Percentiles rank a stretch among this genome's conserved stretches.
Conservation (phyloP, 2,113 vertebrate species). For the Pimephales promelas region DNA sequence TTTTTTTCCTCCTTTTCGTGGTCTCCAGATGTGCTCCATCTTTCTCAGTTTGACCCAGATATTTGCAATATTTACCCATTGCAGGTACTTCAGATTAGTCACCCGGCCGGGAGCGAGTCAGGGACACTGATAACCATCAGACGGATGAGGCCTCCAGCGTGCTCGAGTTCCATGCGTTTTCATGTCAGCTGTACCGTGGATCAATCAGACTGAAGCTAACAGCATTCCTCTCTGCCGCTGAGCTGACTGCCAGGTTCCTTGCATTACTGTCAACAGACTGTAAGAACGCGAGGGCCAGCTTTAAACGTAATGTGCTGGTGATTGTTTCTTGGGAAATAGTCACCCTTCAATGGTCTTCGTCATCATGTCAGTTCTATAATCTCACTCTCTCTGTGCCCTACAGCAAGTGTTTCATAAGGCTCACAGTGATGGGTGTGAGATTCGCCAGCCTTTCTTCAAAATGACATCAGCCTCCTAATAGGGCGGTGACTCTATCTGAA, state of each 20-base stretch:
- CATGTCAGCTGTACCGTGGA: slow-evolving; percentile 33
- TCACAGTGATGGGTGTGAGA: slow-evolving; percentile 39
- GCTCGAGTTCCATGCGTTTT: not conserved
- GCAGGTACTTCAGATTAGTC: slow-evolving; percentile 52
- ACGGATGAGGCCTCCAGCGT: not conserved
- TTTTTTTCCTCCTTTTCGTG: slow-evolving; percentile 29
- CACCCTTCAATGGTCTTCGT: not conserved
- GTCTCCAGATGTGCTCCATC: slow-evolving; percentile 51
- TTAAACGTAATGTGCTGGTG: slow-evolving; percentile 20
- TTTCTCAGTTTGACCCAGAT: slow-evolving; percentile 50
- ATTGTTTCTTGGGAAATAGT: slow-evolving; percentile 15
- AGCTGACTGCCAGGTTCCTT: slow-evolving; percentile 40
- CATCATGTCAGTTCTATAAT: not conserved
- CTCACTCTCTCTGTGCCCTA: not conserved
- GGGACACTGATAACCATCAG: slow-evolving; percentile 45
- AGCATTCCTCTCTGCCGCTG: not conserved
- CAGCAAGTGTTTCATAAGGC: slow-evolving; percentile 32
- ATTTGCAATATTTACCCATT: slow-evolving; percentile 20
- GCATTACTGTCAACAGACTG: slow-evolving; percentile 22
- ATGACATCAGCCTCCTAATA: slow-evolving; percentile 42
- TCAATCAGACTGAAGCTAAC: slow-evolving; percentile 13
- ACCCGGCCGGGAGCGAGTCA: not conserved
- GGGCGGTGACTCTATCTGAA: slow-evolving; percentile 1
- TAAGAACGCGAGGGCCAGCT: not conserved
- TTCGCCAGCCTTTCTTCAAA: slow-evolving; percentile 34